Conservation (phyloP, 1,140 invertebrate species). For the Sminthurides bifidus region DNA sequence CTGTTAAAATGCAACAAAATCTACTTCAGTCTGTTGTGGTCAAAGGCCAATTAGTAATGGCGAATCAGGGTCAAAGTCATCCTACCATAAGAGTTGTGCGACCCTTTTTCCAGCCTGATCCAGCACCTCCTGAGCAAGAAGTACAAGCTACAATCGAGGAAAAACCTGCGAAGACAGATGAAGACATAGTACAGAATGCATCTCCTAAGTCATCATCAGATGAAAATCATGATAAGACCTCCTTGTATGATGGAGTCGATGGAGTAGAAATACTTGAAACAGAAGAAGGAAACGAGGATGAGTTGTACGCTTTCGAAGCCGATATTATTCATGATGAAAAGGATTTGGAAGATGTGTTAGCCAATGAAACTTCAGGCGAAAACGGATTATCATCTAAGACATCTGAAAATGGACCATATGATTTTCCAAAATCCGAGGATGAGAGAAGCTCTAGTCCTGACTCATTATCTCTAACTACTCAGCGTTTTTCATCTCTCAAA, state of each 20-base stretch:
- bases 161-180: background rate
- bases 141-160: background rate
- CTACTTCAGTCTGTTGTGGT: constrained; percentile 15
- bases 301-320: constrained; percentile 22
- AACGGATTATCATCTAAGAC: background rate
- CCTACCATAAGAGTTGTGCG: constrained; percentile 13
- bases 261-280: constrained; percentile 23
- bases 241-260: constrained; percentile 16
- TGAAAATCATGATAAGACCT: background rate
- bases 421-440: constrained; percentile 1
- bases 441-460: background rate
- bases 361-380: constrained; percentile 14
- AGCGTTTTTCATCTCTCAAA: too few relatives aligned
- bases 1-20: constrained; percentile 24
- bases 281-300: constrained; percentile 7
- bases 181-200: background rate
- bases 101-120: background rate
- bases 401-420: constrained; percentile 12
- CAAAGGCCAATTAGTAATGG: background rate
- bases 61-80: background rate
- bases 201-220: background rate
- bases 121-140: background rate
- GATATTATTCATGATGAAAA: constrained; percentile 32
- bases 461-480: too few relatives aligned
- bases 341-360: constrained; percentile 26